phyloP scores from a whole-genome alignment of 2,113 vertebrate species.

The Leiothrix lutea region DNA sequence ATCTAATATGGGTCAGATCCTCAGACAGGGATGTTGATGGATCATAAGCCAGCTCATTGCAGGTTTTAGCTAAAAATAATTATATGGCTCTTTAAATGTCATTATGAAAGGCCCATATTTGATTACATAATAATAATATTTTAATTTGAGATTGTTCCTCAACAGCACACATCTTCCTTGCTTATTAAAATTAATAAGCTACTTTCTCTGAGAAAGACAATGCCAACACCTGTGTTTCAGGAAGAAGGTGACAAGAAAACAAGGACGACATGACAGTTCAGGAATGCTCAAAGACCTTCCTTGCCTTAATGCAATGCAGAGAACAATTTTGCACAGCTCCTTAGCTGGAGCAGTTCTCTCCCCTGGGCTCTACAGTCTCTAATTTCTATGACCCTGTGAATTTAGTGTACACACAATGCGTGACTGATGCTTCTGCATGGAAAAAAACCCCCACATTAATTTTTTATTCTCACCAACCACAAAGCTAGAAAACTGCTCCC shows the following conservation, averaged over 20 bases:
- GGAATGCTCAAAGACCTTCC: background rate
- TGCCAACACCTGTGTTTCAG: background rate
- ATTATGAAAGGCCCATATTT: background rate
- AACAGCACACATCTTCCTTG: background rate
- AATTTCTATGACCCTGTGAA: slow-evolving; percentile 39
- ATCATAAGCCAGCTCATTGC: background rate
- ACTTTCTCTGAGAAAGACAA: background rate
- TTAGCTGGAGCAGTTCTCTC: background rate
- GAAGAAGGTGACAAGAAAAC: slow-evolving; percentile 14
- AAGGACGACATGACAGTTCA: background rate
- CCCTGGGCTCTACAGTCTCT: background rate
- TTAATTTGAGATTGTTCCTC: background rate
- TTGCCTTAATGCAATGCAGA: background rate
- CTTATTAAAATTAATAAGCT: slow-evolving; percentile 7
- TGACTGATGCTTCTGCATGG: background rate
- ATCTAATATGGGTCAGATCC: background rate
- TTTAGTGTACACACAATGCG: background rate
- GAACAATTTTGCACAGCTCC: background rate
- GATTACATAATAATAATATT: background rate
- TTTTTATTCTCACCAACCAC: slow-evolving; percentile 27
- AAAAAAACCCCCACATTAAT: background rate
- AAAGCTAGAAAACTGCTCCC: slow-evolving; percentile 6
- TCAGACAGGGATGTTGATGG: background rate
- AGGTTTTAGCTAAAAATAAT: background rate
- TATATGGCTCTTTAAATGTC: background rate